Base-by-base conservation (phyloP, 2,888 invertebrate species). In the Cephus runcator region DNA sequence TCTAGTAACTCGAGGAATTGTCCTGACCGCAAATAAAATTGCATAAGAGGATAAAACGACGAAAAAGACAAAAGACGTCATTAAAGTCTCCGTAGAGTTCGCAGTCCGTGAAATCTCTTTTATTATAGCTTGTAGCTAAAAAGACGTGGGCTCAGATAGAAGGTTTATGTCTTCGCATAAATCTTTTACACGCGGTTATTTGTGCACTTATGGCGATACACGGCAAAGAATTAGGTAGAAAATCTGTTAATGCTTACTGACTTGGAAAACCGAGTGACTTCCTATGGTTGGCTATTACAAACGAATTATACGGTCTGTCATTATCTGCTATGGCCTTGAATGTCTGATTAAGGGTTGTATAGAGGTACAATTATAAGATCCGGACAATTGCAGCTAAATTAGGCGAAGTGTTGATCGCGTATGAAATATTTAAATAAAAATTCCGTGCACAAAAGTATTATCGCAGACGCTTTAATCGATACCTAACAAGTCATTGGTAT, bases 281-380 rank as follows among this genome's bases (percentile, higher is more conserved):
- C 56, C 56, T 56, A 56, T 23, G 23, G 6, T 56, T 56, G 23
- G 9, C 56, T 56, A 15, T 23, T 56, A 56, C 2, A 56, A 56
- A 56, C 23, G 56, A 56, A 23, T 23, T 56, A 56, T 56, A 56
- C 56, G 71, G 31, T 31, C 31, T 71, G 12, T 56, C 56, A 77
- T 36, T n/a, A 74, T 73, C 40, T 36, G 30, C n/a, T 12, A 69
- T 71, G 75, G 75, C 77, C 77, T 78, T 75, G 77, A 78, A 78
- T 75, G 75, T 75, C 77, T 77, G 77, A 77, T 75, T 69, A 75
- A 75, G 69, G 71, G 31, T 71, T 31, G 31, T 11, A 30, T 31
- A 71, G 71, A 71, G 4, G 12, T 71, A 71, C 11, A 71, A 33
- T 31, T 69, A 30, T 69, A 69, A 15, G 40, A 40, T 40, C 40